Evolutionary conservation across 2,888 invertebrate genomes (phyloP), one percentile per base, ranked within the genome.

Genomic region (Ornithoptera priamus): DNA sequence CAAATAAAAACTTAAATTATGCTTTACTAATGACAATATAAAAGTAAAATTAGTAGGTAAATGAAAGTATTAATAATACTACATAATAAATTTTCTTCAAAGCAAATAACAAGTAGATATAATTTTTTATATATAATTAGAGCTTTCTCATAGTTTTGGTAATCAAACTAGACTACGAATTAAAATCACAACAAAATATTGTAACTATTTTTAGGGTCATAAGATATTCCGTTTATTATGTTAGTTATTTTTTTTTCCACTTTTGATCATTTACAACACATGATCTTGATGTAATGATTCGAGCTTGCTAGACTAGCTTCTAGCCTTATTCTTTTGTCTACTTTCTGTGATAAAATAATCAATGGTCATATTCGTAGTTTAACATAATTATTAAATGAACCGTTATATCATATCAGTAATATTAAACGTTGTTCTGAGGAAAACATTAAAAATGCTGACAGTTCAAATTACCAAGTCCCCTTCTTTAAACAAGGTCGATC

Each of bases 1-100:
- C 20, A 15, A 60, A n/a, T 60, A 60, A 65, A 66, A 59, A 46
- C 59, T 66, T 60, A 60, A 60, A 50, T 30, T 66, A 60, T 60
- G 50, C 30, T 30, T 24, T 22, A 60, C 46, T 50, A 60, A 66
- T n/a, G 18, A 53, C 3, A 53, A n/a, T 3, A n/a, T n/a, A n/a
- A n/a, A 53, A n/a, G n/a, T 53, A 53, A 5, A 53, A n/a, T 53
- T 15, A 46, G 12, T 46, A n/a, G 18, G n/a, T 53, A 7, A 53
- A 53, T n/a, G n/a, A 53, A 53, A n/a, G 18, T 18, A 53, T 3
- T 53, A n/a, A 53, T 50, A 17, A 53, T 22, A 22, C 22, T 18
- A 53, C n/a, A 4, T 46, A 46, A 46, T 46, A 3, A 30, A 30
- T 30, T 4, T 30, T 30, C 24, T 30, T 30, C 30, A 30, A 30